Base-by-base conservation (phyloP, 2,113 vertebrate species). In the Pitta sordida region DNA sequence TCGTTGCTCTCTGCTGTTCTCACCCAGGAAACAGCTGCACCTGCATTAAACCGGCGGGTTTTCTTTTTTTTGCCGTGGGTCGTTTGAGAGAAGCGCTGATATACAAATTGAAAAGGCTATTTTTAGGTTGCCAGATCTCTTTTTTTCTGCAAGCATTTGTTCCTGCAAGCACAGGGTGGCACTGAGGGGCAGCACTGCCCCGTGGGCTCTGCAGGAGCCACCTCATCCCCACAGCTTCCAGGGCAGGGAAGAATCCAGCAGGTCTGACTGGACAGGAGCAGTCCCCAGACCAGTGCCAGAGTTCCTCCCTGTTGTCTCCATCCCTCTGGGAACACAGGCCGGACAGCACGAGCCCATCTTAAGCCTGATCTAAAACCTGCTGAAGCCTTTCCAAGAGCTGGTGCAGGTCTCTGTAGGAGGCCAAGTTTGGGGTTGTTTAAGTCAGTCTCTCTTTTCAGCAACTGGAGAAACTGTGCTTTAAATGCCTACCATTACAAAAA, bases 1-100 rank as follows among this genome's bases (percentile, higher is more conserved):
- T 3, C 29, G 63, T 26, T 79, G 36, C 41, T 78, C 37, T 46
- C 56, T 37, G 55, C 80, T 82, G 3, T 11, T 48, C 71, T 75
- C 83, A 56, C 83, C 60, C 89, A 79, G 70, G 80, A 94, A 88
- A 43, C 37, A 77, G 71, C 92, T 90, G 86, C 60, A 10, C 24
- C 39, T 10, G 18, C 7, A 0, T 83, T 20, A 36, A 68, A 41
- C 14, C 0, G 4, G 55, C 15, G 2, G 56, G 0, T 19, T 29
- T 63, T 30, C 86, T 55, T 71, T 29, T 63, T 34, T 88, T 55
- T 71, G 32, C 34, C 44, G 3, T 16, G n/a, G 29, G 19, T 29
- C 11, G 3, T 53, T 46, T 37, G 74, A 71, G 43, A 3, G 41
- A 74, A 81, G n/a, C 52, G 27, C 44, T 53, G 41, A 18, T 27